Evolutionary conservation across 2,113 vertebrate species (phyloP).

Genomic region (Podarcis muralis): DNA sequence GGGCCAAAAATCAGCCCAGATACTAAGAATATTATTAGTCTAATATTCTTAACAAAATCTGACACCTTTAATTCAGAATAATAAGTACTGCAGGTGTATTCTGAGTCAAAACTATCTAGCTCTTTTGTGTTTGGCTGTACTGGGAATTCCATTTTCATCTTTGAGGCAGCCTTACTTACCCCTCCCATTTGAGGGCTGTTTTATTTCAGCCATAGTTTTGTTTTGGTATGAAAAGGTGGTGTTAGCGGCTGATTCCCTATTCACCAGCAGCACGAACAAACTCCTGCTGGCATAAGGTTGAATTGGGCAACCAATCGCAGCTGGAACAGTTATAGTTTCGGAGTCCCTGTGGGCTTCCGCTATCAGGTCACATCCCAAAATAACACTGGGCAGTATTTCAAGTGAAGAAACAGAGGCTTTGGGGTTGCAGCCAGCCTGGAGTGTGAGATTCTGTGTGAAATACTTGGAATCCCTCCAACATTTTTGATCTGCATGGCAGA

Average conservation of each 20-base stretch:
- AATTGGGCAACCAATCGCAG: constrained; percentile 73
- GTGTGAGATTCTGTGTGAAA: constrained; percentile 95
- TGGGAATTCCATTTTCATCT: not conserved
- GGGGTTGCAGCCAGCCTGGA: constrained; percentile 90
- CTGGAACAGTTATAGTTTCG: constrained; percentile 74
- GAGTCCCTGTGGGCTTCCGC: constrained; percentile 92
- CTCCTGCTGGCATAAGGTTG: constrained; percentile 70
- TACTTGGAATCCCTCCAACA: constrained; percentile 90
- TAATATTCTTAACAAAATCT: not conserved
- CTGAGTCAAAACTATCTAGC: not conserved
- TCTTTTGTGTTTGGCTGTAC: not conserved
- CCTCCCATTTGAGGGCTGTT: constrained; percentile 43
- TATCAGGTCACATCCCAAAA: constrained; percentile 95
- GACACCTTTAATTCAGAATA: not conserved
- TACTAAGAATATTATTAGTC: not conserved
- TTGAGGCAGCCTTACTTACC: not conserved
- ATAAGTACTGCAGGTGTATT: not conserved
- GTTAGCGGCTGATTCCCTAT: constrained; percentile 64
- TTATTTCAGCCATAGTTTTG: constrained; percentile 66
- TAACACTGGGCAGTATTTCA: constrained; percentile 94
- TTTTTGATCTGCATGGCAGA: constrained; percentile 87
- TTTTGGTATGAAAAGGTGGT: constrained; percentile 68
- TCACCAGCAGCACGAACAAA: constrained; percentile 68
- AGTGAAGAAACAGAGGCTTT: constrained; percentile 91
- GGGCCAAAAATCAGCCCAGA: not conserved